Conservation (phyloP, 1,140 invertebrate species). For the Papilio machaon region DNA sequence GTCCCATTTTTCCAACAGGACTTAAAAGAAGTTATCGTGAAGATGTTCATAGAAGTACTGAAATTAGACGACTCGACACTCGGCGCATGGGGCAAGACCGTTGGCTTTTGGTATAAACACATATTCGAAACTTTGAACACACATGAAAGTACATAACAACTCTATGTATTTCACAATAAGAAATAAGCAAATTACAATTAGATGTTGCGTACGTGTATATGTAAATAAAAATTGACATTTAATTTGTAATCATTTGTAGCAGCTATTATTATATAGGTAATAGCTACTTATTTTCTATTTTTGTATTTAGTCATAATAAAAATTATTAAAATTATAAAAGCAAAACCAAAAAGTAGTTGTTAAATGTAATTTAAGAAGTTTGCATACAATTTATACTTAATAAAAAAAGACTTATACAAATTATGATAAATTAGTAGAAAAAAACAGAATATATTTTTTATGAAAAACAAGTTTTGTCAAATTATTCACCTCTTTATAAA, state of each 20-base stretch:
- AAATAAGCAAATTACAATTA: no score
- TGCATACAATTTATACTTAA: not conserved
- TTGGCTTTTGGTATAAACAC: conserved; percentile 76
- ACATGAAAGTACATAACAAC: conserved; percentile 21
- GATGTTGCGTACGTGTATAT: not conserved
- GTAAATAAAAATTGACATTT: not conserved
- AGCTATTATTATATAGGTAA: not conserved
- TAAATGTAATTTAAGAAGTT: not conserved
- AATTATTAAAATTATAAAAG: not conserved
- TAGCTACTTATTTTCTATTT: not conserved
- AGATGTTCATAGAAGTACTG: conserved; percentile 72
- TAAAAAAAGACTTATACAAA: not conserved
- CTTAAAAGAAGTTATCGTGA: conserved; percentile 71
- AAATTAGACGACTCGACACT: conserved; percentile 65
- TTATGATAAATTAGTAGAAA: not conserved
- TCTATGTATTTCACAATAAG: not conserved
- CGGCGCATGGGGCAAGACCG: conserved; percentile 69
- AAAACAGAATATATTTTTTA: not conserved
- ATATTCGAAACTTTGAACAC: conserved; percentile 64
- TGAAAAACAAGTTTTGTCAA: not conserved
- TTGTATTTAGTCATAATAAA: not conserved
- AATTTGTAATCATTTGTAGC: not conserved
- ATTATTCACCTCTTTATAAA: not conserved
- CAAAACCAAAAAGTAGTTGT: not conserved
- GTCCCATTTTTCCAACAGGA: conserved; percentile 54